Evolutionary conservation across 2,113 vertebrate species (phyloP).

Genomic region (Coryphaenoides rupestris): DNA sequence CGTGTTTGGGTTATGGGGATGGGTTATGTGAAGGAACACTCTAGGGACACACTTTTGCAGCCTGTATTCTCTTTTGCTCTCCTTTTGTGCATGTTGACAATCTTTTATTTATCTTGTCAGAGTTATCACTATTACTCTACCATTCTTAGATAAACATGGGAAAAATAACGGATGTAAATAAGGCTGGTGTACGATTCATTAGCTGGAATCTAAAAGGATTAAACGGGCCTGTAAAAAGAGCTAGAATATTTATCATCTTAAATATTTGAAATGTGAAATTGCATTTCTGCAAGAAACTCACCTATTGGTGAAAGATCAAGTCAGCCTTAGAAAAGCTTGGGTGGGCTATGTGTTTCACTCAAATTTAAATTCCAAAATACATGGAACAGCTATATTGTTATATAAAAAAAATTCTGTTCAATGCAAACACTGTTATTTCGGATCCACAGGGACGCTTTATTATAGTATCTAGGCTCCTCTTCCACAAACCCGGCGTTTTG

Average conservation of each 20-base stretch:
- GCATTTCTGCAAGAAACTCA: slow-evolving; percentile 13
- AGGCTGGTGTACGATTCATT: slow-evolving; percentile 8
- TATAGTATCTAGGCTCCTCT: not conserved
- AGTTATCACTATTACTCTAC: not conserved
- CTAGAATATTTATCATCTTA: slow-evolving; percentile 9
- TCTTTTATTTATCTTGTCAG: not conserved
- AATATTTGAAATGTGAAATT: slow-evolving; percentile 12
- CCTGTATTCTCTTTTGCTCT: too few relatives aligned
- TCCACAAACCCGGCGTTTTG: slow-evolving; percentile 1
- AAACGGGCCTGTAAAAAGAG: slow-evolving; percentile 11
- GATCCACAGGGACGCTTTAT: not conserved
- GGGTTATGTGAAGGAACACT: too few relatives aligned
- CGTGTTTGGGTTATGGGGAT: too few relatives aligned
- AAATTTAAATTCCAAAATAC: not conserved
- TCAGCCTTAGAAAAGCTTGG: slow-evolving; percentile 9
- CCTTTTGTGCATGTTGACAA: not conserved
- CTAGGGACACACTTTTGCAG: too few relatives aligned
- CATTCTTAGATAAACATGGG: not conserved
- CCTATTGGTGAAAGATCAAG: not conserved
- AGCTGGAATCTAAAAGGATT: not conserved
- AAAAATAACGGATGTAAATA: not conserved
- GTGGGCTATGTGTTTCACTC: slow-evolving; percentile 12
- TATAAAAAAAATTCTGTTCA: not conserved
- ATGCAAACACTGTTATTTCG: not conserved
- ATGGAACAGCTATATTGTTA: not conserved